These are phyloP conservation scores for Spinibarbus caldwelli DNA, from an alignment of 2,797 vertebrate genomes.

Conservation along the genomic window DNA sequence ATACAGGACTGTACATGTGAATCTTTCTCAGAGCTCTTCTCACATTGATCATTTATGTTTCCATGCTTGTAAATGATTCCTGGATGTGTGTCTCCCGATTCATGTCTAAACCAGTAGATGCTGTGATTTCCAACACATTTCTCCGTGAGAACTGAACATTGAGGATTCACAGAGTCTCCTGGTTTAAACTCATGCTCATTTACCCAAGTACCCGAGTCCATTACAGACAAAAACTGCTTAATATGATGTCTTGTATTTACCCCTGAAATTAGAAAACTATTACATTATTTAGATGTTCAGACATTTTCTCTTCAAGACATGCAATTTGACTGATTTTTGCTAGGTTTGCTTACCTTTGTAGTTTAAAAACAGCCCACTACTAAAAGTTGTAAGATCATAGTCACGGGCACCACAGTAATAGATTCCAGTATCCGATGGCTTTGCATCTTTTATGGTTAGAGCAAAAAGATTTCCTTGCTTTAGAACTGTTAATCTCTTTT, in stretches of 20 bases:
- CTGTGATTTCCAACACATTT: slow-evolving; percentile 29
- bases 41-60: slow-evolving; percentile 39
- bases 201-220: not conserved
- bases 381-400: slow-evolving; percentile 28
- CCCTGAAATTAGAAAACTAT: not conserved
- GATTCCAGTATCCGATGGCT: slow-evolving; percentile 32
- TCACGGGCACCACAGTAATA: slow-evolving; percentile 46
- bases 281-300: not conserved
- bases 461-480: not conserved
- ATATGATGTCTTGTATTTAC: not conserved
- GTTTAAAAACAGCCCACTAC: slow-evolving; percentile 41
- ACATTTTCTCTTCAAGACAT: not conserved
- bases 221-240: not conserved
- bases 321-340: not conserved
- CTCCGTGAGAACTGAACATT: slow-evolving; percentile 33
- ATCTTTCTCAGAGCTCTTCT: slow-evolving; percentile 3
- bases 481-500: slow-evolving; percentile 5
- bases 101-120: slow-evolving; percentile 50
- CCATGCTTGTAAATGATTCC: slow-evolving; percentile 46
- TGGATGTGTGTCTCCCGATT: slow-evolving; percentile 39
- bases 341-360: slow-evolving; percentile 33
- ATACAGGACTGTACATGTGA: slow-evolving; percentile 30
- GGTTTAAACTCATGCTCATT: not conserved
- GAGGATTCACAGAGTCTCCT: slow-evolving; percentile 42
- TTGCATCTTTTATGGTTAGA: slow-evolving; percentile 33